A percentile compares a stretch with the other conserved stretches of the same genome.
Evolutionary conservation across 2,797 vertebrate species (phyloP).

Genomic region (Mormyrops attenuatus): DNA sequence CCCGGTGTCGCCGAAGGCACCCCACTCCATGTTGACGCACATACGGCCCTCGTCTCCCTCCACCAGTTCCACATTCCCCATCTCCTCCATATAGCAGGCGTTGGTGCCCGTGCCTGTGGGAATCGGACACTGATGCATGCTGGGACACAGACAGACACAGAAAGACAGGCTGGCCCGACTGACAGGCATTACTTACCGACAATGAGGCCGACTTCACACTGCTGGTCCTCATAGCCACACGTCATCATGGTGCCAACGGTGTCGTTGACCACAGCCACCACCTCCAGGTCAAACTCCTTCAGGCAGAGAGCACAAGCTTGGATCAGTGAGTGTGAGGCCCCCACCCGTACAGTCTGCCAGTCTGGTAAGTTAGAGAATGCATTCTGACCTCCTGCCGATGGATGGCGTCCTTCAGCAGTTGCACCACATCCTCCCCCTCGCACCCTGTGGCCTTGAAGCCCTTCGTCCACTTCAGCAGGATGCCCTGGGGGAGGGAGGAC

Average conservation of each 20-base stretch:
- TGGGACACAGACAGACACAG: neutral
- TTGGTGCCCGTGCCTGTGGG: slow-evolving; percentile 83
- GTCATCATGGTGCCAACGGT: slow-evolving; percentile 98
- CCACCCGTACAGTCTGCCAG: neutral
- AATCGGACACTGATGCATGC: neutral
- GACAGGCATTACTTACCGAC: slow-evolving; percentile 67
- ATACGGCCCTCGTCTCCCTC: slow-evolving; percentile 80
- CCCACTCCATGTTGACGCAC: slow-evolving; percentile 97
- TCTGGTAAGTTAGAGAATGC: neutral
- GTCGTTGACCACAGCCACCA: slow-evolving; percentile 92
- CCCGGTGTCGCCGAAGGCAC: slow-evolving; percentile 80
- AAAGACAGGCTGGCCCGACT: neutral
- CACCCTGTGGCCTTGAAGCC: slow-evolving; percentile 88
- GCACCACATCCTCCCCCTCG: slow-evolving; percentile 82
- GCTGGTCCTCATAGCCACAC: slow-evolving; percentile 84
- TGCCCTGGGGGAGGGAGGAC: slow-evolving; percentile 61
- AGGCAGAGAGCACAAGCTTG: neutral
- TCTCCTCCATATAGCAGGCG: slow-evolving; percentile 95
- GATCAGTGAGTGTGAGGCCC: too few species aligned
- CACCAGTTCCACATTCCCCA: slow-evolving; percentile 82
- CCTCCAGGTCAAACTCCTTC: slow-evolving; percentile 89
- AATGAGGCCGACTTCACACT: slow-evolving; percentile 91
- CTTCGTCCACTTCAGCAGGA: slow-evolving; percentile 92
- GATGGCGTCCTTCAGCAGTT: slow-evolving; percentile 83
- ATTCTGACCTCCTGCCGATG: slow-evolving; percentile 69